phyloP scores from a whole-genome alignment of 1,140 invertebrate genomes.

The Temnothorax curvispinosus region DNA sequence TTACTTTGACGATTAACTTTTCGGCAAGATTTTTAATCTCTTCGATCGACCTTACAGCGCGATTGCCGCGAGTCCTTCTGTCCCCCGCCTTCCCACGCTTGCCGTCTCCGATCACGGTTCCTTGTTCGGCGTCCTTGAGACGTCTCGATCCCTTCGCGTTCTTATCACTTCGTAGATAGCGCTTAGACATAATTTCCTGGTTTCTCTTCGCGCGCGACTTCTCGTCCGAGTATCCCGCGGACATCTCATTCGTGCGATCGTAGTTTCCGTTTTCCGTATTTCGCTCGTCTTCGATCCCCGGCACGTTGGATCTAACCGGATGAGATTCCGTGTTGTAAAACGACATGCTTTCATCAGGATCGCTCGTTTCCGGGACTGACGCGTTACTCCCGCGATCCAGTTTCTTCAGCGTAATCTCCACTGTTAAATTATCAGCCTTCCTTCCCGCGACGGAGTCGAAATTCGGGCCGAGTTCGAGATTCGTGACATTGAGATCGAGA shows the following conservation, averaged over 20 bases:
- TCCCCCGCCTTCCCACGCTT: background rate
- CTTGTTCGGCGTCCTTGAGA: constrained; percentile 23
- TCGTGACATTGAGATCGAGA: background rate
- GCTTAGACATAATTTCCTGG: background rate
- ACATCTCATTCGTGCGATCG: background rate
- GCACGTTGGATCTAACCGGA: background rate
- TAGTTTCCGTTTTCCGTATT: background rate
- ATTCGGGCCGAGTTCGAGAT: background rate
- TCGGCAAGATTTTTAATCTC: constrained; percentile 71
- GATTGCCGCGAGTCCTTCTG: background rate
- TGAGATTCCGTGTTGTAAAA: background rate
- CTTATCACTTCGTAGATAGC: constrained; percentile 20
- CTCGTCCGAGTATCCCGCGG: background rate
- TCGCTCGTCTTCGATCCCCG: background rate
- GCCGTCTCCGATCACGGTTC: background rate
- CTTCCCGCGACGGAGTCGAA: background rate
- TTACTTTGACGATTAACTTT: constrained; percentile 70
- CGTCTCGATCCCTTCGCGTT: constrained; percentile 44
- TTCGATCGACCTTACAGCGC: constrained; percentile 63
- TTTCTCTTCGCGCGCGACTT: constrained; percentile 65
- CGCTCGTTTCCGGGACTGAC: background rate
- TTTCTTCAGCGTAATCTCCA: background rate
- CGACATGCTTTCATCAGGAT: background rate
- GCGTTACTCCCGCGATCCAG: background rate
- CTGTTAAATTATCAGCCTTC: background rate